Base-by-base conservation (phyloP, 2,113 vertebrate genomes). In the Tor tambroides region DNA sequence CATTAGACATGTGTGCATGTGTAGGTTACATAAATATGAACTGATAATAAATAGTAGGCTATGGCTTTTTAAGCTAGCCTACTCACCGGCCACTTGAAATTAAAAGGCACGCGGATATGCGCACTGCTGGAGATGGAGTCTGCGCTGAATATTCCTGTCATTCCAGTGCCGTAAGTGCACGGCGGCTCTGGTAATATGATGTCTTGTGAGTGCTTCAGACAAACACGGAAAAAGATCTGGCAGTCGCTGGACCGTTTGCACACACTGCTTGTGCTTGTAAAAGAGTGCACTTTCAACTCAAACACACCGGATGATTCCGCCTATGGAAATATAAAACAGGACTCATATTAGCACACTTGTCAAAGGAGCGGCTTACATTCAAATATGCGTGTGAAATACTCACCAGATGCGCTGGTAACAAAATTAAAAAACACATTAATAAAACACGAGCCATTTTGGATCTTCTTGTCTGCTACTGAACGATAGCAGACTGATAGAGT, bases 1-100 rank as follows among this genome's bases (percentile, higher is more conserved):
- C 51, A 23, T 35, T 35, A 35, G 15, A 35, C 28, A 54, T 41
- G 30, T 8, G 63, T 21, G 19, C 4, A 15, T 21, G 2, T 10
- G 23, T n/a, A 32, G 2, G 10, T 10, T 32, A 35, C 43, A 23
- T 51, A n/a, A 17, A 10, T 15, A 63, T 11, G 4, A 38, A 35
- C 3, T 1, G 9, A 80, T 12, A 28, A 49, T 11, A 10, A 11
- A 78, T 10, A 23, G 41, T 63, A 75, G 15, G 9, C 2, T 10
- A 10, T 10, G 21, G 49, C 12, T n/a, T 23, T 35, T 26, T 10
- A 15, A 30, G 74, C 8, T 89, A 19, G 51, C 51, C 51, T 54
- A 91, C 96, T 94, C 86, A 97, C 97, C 93, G 97, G 97, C 97
- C 97, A 98, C 89, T 95, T 95, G 87, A 97, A 97, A 3, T 74